Evolutionary conservation across 2,797 vertebrate genomes (phyloP).

Genomic region (Erethizon dorsatum): DNA sequence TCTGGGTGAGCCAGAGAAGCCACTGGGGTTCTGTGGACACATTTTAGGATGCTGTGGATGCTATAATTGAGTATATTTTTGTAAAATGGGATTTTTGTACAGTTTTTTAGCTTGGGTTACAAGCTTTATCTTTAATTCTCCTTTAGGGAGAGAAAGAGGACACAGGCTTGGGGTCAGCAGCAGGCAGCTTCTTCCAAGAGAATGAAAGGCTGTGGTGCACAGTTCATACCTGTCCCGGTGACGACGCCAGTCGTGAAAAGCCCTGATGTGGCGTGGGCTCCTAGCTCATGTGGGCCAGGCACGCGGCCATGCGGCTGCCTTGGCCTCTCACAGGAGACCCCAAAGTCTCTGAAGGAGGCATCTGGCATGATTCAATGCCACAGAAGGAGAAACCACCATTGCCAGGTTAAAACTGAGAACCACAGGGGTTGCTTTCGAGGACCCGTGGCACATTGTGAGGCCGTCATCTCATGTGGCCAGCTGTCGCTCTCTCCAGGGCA

Average conservation of each 20-base stretch:
- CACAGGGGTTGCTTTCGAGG: background rate
- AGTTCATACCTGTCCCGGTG: background rate
- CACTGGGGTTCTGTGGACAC: background rate
- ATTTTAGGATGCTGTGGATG: background rate
- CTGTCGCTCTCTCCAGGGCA: background rate
- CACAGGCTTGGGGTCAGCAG: background rate
- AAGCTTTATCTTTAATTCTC: background rate
- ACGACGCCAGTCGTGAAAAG: background rate
- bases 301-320: fast-evolving
- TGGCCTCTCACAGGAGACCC: background rate
- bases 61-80: background rate
- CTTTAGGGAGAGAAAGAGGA: background rate
- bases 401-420: background rate
- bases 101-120: background rate
- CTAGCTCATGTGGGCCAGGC: fast-evolving
- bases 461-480: background rate
- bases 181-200: background rate
- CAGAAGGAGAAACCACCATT: fast-evolving
- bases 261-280: fast-evolving
- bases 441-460: fast-evolving
- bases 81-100: background rate
- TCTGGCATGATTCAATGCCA: background rate
- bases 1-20: background rate
- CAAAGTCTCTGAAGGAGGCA: background rate
- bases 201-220: background rate